Base-by-base conservation (phyloP, 2,888 invertebrate genomes). In the Lissonota sp. region DNA sequence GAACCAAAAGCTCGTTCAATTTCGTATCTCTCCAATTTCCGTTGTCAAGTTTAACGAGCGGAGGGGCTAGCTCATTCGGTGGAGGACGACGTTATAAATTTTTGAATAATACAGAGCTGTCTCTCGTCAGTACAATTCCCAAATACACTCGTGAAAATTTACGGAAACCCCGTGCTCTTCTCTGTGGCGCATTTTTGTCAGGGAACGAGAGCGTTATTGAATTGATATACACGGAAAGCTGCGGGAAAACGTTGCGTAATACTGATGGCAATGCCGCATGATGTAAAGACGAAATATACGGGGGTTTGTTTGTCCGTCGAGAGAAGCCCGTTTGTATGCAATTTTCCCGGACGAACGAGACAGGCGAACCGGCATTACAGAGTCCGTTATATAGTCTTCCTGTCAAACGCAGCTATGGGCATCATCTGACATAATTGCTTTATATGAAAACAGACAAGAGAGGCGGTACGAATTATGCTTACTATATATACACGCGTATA, bases 361-460 rank as follows among this genome's bases (percentile, higher is more conserved):
- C 84, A 64, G 51, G 39, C 60, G 79, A 82, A 83, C 83, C 82
- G 88, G 88, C 86, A 7, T 89, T 88, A 87, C 86, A 84, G 84
- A 84, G 87, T 86, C 88, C 84, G 87, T 88, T 89, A 90, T 89
- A 90, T 90, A 90, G 89, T 89, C 84, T 83, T 85, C 86, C 90
- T 91, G 92, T 92, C 92, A 91, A 86, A 79, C 74, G 84, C 92
- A 91, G 88, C 55, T 85, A 71, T 55, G 60, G 46, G 73, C 77
- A 75, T 76, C 79, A 79, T 84, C 88, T 90, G 90, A 90, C 87
- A 86, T 90, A 90, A 91, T 90, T 84, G 87, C 83, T 88, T 91
- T 91, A 89, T 90, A 88, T 88, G 87, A 90, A 86, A 87, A 75
- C 77, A 67, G 78, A 64, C 62, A 60, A 62, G 87, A 86, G 87